These are phyloP conservation scores for Coptodon rendalli DNA, from an alignment of 2,113 vertebrate genomes.

Conservation along the genomic window DNA sequence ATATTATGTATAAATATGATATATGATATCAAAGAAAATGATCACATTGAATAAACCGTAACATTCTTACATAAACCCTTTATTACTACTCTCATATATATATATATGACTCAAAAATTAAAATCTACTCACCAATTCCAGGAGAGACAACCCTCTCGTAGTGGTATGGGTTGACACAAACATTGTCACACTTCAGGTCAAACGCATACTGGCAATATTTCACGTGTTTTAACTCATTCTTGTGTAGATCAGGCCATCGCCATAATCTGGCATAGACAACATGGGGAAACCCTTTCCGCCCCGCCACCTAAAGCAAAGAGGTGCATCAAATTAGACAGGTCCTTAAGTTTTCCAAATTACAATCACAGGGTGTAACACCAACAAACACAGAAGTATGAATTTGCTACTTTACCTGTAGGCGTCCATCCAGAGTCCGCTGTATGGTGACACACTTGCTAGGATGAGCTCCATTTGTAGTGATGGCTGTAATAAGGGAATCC, in stretches of 20 bases:
- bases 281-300: conserved; percentile 96
- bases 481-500: conserved; percentile 95
- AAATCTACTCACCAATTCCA: conserved; percentile 82
- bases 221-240: conserved; percentile 98
- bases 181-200: conserved; percentile 96
- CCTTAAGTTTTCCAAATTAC: neutral
- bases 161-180: conserved; percentile 98
- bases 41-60: neutral
- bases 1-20: neutral
- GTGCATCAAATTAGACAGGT: neutral
- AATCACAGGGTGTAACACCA: neutral
- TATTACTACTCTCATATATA: neutral
- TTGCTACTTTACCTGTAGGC: conserved; percentile 80
- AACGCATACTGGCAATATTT: conserved; percentile 99
- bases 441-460: conserved; percentile 98
- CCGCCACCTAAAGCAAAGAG: conserved; percentile 80
- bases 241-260: conserved; percentile 98
- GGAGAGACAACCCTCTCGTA: conserved; percentile 97
- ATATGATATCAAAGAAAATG: neutral
- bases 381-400: neutral
- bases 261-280: conserved; percentile 96
- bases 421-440: conserved; percentile 92
- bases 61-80: neutral
- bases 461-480: conserved; percentile 96
- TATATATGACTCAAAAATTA: neutral